Percentiles rank a stretch among this genome's conserved stretches.
Evolutionary conservation across 2,888 invertebrate species (phyloP).

Genomic region (Hemicrepidius hirtus): DNA sequence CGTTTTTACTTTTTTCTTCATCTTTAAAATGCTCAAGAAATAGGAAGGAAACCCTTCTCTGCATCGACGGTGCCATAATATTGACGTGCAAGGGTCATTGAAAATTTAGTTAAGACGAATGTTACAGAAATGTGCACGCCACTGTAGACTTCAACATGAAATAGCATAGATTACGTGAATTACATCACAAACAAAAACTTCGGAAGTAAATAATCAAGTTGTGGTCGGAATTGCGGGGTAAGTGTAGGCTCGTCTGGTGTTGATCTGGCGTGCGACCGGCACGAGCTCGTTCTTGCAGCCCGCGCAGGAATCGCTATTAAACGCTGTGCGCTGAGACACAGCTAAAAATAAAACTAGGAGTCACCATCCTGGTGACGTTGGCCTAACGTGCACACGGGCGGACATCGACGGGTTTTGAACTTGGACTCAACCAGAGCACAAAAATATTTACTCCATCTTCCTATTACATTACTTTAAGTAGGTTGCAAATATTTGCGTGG

Average conservation of each 20-base stretch:
- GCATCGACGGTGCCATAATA: too few relatives aligned
- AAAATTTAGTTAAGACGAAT: too few relatives aligned
- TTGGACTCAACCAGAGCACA: constrained; percentile 39
- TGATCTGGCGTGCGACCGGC: constrained; percentile 54
- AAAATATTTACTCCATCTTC: constrained; percentile 44
- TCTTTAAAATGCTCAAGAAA: too few relatives aligned
- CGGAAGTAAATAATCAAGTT: constrained; percentile 52
- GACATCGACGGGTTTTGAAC: constrained; percentile 33
- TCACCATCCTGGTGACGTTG: constrained; percentile 53
- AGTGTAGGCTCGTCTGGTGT: constrained; percentile 53
- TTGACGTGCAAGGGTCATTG: too few relatives aligned
- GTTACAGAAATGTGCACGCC: too few relatives aligned
- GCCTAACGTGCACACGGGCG: constrained; percentile 46
- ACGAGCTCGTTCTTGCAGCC: constrained; percentile 53
- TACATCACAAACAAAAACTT: constrained; percentile 51
- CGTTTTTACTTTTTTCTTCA: too few relatives aligned
- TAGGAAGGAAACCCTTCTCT: too few relatives aligned
- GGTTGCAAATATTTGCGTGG: constrained; percentile 49
- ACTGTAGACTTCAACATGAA: constrained; percentile 34
- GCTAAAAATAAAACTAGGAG: constrained; percentile 56
- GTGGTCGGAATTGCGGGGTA: constrained; percentile 52
- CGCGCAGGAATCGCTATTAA: constrained; percentile 51
- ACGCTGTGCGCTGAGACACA: constrained; percentile 49
- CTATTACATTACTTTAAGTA: constrained; percentile 39
- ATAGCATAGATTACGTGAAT: constrained; percentile 42